Conservation (phyloP, 1,140 invertebrate species). For the Cecropterus lyciades region DNA sequence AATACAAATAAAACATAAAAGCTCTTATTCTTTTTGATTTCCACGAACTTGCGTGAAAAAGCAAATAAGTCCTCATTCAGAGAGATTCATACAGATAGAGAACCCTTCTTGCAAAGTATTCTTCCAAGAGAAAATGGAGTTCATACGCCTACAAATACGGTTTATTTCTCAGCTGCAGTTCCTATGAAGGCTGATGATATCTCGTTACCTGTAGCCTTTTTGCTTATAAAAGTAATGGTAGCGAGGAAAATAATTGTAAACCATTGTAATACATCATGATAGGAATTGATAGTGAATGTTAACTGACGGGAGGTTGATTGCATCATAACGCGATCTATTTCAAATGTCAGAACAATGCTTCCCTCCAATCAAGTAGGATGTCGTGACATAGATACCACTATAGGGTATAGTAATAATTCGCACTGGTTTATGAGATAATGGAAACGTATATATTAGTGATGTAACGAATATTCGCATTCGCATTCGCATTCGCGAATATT, state of each 20-base stretch:
- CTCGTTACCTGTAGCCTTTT: constrained; percentile 32
- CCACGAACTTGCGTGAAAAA: constrained; percentile 23
- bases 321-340: constrained; percentile 13
- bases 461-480: no score
- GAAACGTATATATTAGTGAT: no score
- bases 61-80: constrained; percentile 31
- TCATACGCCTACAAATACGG: background rate
- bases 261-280: constrained; percentile 24
- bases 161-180: constrained; percentile 1
- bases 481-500: no score
- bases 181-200: constrained; percentile 13
- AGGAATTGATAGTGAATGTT: constrained; percentile 14
- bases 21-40: constrained; percentile 19
- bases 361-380: background rate
- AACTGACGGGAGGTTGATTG: constrained; percentile 19
- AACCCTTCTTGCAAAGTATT: constrained; percentile 18
- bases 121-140: constrained; percentile 5
- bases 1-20: constrained; percentile 5
- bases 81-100: constrained; percentile 32
- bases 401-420: no score
- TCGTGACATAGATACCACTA: background rate
- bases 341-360: constrained; percentile 6
- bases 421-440: no score
- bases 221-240: constrained; percentile 27
- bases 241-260: constrained; percentile 24